Evolutionary conservation across 2,888 invertebrate species (phyloP), one percentile per base, ranked within the genome.

Genomic region (Dascillus cervinus): DNA sequence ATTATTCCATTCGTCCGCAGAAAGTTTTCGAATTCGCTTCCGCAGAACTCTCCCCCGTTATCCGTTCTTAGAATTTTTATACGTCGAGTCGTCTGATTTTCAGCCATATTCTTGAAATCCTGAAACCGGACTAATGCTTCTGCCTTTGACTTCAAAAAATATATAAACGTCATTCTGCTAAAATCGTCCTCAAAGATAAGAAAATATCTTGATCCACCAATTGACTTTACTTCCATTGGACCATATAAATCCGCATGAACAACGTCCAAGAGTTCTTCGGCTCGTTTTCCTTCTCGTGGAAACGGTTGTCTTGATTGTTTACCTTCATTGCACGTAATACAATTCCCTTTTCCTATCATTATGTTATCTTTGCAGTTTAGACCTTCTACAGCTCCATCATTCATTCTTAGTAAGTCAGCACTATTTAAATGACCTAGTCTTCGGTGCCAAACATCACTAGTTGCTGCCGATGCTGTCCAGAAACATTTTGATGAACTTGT

Each of bases 221-320:
- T 25, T 4, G 29, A 29, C 15, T 1, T 11, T 6, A 6, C 21
- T n/a, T 30, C 15, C 13, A 23, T 30, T 2, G 30, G 30, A 8
- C 53, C 37, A 47, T 31, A 44, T 46, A 13, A 44, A 39, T 53
- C 53, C 8, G 44, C 34, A 41, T 52, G 53, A 3, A 55, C 29
- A 3, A 51, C 17, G 12, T 48, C 39, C 5, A 53, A 37, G 34
- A 22, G 36, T 38, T 32, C 29, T 13, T 6, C 36, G 10, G 43
- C 46, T 29, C 44, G 42, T 3, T 22, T 30, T 8, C 43, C 42
- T 11, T 20, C 11, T 28, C 43, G 28, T 9, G 25, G 20, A 26
- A 54, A 56, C 3, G 53, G 52, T 10, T 50, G 39, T 15, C 52
- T 39, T 3, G 36, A 6, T 22, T 53, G 49, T 30, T 54, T 55